phyloP scores from a whole-genome alignment of 2,797 vertebrate species.

The Astyanax mexicanus region DNA sequence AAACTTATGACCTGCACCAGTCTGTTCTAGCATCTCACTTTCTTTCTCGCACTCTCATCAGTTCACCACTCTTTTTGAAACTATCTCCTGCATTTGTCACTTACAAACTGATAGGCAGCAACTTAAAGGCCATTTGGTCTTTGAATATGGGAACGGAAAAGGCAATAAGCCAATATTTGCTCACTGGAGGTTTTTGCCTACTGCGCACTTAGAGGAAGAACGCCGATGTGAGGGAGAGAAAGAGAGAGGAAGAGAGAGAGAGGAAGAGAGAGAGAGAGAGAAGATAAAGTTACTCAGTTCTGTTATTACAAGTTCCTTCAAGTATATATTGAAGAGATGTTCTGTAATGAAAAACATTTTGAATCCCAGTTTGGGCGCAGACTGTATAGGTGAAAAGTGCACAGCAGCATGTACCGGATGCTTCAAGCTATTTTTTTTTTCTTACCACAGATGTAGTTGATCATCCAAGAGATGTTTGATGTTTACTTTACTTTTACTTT shows the following conservation, averaged over 20 bases:
- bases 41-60: constrained; percentile 6
- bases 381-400: too few species aligned
- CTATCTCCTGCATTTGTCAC: constrained; percentile 12
- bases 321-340: not conserved
- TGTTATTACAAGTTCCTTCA: not conserved
- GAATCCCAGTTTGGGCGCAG: not conserved
- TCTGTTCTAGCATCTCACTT: constrained; percentile 21
- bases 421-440: too few species aligned
- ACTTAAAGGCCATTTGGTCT: constrained; percentile 30
- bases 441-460: too few species aligned
- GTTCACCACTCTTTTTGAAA: not conserved
- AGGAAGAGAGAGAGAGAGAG: too few species aligned
- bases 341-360: not conserved
- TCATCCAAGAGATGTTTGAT: not conserved
- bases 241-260: not conserved
- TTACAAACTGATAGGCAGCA: constrained; percentile 24
- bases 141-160: constrained; percentile 23
- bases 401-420: too few species aligned
- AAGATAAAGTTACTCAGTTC: too few species aligned
- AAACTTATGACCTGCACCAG: constrained; percentile 29
- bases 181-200: not conserved
- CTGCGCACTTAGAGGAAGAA: not conserved
- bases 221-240: not conserved
- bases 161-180: constrained; percentile 26
- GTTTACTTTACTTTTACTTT: too few species aligned